Evolutionary conservation across 1,140 invertebrate species (phyloP), one percentile per base, ranked within the genome.

Genomic region (Holcopasites calliopsidis): DNA sequence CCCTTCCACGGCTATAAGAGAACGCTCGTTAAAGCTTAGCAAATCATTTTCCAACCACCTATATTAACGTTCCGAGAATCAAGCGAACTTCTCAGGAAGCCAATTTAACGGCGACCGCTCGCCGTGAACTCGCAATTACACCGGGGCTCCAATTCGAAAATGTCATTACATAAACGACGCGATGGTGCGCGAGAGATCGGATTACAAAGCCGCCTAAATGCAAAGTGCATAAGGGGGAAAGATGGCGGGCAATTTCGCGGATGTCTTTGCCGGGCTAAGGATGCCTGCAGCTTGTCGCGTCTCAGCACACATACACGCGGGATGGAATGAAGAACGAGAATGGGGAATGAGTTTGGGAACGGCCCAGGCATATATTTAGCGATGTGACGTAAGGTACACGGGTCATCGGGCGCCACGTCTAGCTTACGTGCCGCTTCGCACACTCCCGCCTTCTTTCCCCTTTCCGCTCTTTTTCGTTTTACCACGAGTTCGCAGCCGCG

Each of bases 291-390:
- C 26, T 54, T 33, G 65, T 60, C 61, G 78, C 42, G 31, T 64
- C 70, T 47, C 16, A 18, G n/a, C 11, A 47, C 7, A 44, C 6
- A 40, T 73, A 57, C 65, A 50, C 66, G 49, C 77, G 65, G 69
- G 80, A 82, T 74, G 61, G 64, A 78, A 78, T 77, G 70, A 83
- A 75, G 80, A 81, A 81, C 78, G 71, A 80, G 75, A 84, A 84
- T 83, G 79, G 75, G n/a, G 62, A 81, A 84, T 84, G 82, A 83
- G 78, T 80, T 84, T 66, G 75, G 62, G 82, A 83, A 83, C 80
- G 81, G 77, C 68, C n/a, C 61, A 70, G 68, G 81, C 74, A 84
- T 84, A 84, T 83, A 83, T 84, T 84, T 84, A 84, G 81, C 77
- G 70, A 31, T 84, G 55, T 84, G 81, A 84, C 82, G 82, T 83